These are phyloP conservation scores for Gambusia yucatana DNA, from an alignment of 2,797 vertebrate genomes.

Conservation along the genomic window DNA sequence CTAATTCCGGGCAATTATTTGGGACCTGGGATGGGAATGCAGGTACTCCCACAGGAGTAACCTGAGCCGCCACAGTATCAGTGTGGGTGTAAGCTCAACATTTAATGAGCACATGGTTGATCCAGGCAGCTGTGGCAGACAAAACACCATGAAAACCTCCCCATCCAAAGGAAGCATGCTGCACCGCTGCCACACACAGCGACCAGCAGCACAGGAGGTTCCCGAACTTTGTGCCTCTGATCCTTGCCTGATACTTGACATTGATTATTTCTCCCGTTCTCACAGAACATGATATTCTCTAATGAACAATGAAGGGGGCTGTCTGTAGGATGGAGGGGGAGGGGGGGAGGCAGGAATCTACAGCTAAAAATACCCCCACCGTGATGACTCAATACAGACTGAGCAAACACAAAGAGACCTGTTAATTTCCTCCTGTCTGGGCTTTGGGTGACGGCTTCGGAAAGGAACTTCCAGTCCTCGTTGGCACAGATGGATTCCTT, in stretches of 20 bases:
- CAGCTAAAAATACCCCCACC: slow-evolving; percentile 75
- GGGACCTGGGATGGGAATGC: slow-evolving; percentile 74
- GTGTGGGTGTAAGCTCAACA: slow-evolving; percentile 66
- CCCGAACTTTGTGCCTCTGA: slow-evolving; percentile 14
- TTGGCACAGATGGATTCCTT: slow-evolving; percentile 40
- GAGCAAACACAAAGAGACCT: slow-evolving; percentile 64
- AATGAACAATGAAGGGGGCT: slow-evolving; percentile 32
- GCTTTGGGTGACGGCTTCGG: slow-evolving; percentile 22
- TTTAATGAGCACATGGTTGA: slow-evolving; percentile 82
- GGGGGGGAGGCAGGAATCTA: slow-evolving; percentile 66
- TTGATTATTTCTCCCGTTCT: slow-evolving; percentile 59
- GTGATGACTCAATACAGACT: slow-evolving; percentile 75
- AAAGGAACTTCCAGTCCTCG: slow-evolving; percentile 31
- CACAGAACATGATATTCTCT: slow-evolving; percentile 59
- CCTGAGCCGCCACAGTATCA: slow-evolving; percentile 74
- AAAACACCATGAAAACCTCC: slow-evolving; percentile 64
- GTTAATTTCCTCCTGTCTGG: slow-evolving; percentile 56
- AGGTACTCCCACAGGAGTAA: slow-evolving; percentile 80
- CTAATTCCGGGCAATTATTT: slow-evolving; percentile 72
- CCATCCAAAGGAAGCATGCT: slow-evolving; percentile 4
- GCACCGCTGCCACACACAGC: not conserved
- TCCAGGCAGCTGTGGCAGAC: slow-evolving; percentile 76
- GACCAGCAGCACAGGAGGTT: slow-evolving; percentile 3
- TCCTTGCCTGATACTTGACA: slow-evolving; percentile 51
- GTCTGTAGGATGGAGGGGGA: not conserved